Evolutionary conservation across 2,888 invertebrate genomes (phyloP).

Genomic region (Thera britannica): DNA sequence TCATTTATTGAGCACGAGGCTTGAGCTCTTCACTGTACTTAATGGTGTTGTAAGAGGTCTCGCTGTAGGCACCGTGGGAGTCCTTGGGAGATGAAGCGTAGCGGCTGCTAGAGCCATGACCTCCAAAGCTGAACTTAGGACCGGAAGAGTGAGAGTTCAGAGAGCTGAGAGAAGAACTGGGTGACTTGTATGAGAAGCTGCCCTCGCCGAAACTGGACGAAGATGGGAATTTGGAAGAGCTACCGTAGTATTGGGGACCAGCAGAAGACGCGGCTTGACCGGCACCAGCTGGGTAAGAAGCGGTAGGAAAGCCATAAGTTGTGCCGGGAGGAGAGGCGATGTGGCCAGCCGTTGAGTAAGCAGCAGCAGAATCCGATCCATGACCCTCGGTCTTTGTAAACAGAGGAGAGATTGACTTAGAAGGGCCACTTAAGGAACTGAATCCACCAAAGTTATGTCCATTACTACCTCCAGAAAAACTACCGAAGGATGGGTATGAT

Average conservation of each 20-base stretch:
- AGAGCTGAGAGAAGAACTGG: constrained; percentile 62
- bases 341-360: constrained; percentile 67
- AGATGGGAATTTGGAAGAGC: constrained; percentile 60
- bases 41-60: constrained; percentile 77
- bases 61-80: constrained; percentile 71
- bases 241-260: constrained; percentile 65
- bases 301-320: constrained; percentile 65
- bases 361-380: constrained; percentile 62
- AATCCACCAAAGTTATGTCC: constrained; percentile 61
- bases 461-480: constrained; percentile 52
- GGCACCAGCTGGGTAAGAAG: constrained; percentile 59
- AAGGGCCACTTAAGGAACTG: constrained; percentile 60
- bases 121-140: constrained; percentile 69
- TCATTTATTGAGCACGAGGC: constrained; percentile 62
- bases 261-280: constrained; percentile 66
- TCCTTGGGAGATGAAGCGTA: constrained; percentile 65
- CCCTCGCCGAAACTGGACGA: constrained; percentile 61
- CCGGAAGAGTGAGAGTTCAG: constrained; percentile 64
- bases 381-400: constrained; percentile 66
- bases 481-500: constrained; percentile 59
- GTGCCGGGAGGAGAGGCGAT: constrained; percentile 64
- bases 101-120: constrained; percentile 60
- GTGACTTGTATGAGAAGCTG: constrained; percentile 66
- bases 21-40: constrained; percentile 80
- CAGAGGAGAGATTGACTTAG: constrained; percentile 63